Conservation (phyloP, 2,113 vertebrate genomes). For the Promerops cafer region DNA sequence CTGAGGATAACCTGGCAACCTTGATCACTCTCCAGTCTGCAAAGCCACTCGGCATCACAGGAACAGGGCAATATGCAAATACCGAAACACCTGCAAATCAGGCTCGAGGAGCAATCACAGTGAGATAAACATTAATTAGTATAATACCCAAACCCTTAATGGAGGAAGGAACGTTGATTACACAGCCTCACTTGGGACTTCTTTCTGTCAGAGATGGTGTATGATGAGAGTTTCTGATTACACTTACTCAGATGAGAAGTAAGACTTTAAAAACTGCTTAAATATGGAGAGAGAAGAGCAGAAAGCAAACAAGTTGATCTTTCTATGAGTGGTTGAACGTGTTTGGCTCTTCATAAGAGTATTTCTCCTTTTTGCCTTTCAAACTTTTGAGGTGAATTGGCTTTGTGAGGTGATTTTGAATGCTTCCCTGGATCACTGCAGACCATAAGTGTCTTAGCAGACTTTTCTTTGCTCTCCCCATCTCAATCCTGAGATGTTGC, state of each 20-base stretch:
- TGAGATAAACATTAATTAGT: conserved; percentile 65
- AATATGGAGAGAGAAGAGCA: conserved; percentile 7
- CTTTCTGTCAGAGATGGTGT: conserved; percentile 18
- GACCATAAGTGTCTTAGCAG: neutral
- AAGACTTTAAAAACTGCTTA: conserved; percentile 14
- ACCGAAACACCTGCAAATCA: conserved; percentile 64
- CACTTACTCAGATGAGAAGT: conserved; percentile 46
- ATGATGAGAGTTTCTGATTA: conserved; percentile 55
- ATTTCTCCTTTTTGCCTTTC: neutral
- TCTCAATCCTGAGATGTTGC: neutral
- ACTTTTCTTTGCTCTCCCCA: neutral
- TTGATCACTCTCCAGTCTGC: conserved; percentile 2
- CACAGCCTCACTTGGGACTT: conserved; percentile 46
- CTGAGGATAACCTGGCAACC: conserved; percentile 15
- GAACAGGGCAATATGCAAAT: neutral
- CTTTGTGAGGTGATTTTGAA: neutral
- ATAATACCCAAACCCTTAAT: conserved; percentile 58
- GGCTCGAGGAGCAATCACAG: conserved; percentile 63
- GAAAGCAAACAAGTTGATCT: conserved; percentile 36
- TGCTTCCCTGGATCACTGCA: neutral
- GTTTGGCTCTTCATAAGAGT: neutral
- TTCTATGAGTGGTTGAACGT: neutral
- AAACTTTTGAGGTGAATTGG: neutral
- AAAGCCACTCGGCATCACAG: neutral
- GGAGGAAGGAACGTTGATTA: conserved; percentile 61